Percentiles rank a stretch among this genome's conserved stretches.
Evolutionary conservation across 2,113 vertebrate genomes (phyloP).

Genomic region (Eudyptes chrysolophus): DNA sequence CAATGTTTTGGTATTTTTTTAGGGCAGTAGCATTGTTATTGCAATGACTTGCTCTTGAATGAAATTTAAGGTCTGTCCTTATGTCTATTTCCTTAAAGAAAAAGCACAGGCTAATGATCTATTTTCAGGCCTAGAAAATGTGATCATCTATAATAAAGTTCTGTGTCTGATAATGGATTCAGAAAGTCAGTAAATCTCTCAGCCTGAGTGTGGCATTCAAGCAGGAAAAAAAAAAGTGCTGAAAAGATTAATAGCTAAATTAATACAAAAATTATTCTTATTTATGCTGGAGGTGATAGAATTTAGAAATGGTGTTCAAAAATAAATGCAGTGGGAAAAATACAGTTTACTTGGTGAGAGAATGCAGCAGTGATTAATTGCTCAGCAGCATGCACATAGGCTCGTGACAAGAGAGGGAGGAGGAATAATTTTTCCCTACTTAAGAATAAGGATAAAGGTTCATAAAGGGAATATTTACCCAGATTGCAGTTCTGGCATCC

Average conservation of each 20-base stretch:
- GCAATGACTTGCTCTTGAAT: background rate
- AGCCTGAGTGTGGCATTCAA: background rate
- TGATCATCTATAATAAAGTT: background rate
- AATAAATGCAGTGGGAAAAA: background rate
- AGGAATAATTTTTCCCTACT: background rate
- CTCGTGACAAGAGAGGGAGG: background rate
- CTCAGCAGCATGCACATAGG: background rate
- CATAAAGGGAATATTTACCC: slow-evolving; percentile 74
- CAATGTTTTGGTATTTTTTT: background rate
- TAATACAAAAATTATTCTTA: background rate
- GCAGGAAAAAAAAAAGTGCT: background rate
- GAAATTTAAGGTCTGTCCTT: background rate
- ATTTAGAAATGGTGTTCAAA: background rate
- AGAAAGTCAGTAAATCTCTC: background rate
- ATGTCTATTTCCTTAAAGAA: background rate
- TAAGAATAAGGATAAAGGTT: background rate
- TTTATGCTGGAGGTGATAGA: background rate
- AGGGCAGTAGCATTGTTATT: background rate
- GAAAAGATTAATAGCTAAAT: background rate
- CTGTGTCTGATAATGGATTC: background rate
- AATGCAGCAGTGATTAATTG: background rate
- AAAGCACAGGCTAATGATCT: background rate
- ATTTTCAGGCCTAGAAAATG: background rate
- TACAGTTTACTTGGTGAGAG: background rate
- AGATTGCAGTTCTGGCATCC: slow-evolving; percentile 83